Conservation (phyloP, 2,113 vertebrate genomes). For the Pteruthius melanotis region DNA sequence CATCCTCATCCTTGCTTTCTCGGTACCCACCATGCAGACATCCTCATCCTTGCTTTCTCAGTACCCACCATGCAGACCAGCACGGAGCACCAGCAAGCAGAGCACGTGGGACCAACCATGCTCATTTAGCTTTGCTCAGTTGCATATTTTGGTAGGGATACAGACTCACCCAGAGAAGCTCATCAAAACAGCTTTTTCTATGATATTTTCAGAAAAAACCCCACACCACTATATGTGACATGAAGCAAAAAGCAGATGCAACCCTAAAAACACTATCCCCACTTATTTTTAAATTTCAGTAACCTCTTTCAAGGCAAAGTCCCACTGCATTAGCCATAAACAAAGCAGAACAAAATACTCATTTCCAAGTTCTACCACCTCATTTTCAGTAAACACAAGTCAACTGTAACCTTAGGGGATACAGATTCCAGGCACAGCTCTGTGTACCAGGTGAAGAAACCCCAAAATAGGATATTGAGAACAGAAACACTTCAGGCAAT, state of each 20-base stretch:
- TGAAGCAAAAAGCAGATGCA: background rate
- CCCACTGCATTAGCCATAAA: background rate
- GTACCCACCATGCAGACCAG: background rate
- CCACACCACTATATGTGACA: fast-evolving
- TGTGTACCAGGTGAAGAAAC: constrained; percentile 13
- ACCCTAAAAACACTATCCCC: background rate
- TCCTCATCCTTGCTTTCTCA: background rate
- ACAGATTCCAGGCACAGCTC: background rate
- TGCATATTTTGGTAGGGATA: background rate
- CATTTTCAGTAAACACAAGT: background rate
- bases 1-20: background rate
- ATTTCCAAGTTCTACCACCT: background rate
- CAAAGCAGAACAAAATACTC: constrained; percentile 9
- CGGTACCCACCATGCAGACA: fast-evolving
- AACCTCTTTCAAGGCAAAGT: background rate
- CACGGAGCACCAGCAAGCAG: background rate
- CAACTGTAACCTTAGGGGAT: constrained; percentile 11
- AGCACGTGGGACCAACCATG: fast-evolving
- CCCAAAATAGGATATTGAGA: background rate
- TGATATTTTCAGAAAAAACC: background rate
- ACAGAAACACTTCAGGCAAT: background rate
- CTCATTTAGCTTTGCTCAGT: background rate
- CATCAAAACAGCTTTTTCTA: background rate
- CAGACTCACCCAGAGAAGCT: background rate
- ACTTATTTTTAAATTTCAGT: background rate